These are phyloP conservation scores for Tricholaema leucomelas DNA, from an alignment of 2,113 vertebrate genomes.

Conservation along the genomic window DNA sequence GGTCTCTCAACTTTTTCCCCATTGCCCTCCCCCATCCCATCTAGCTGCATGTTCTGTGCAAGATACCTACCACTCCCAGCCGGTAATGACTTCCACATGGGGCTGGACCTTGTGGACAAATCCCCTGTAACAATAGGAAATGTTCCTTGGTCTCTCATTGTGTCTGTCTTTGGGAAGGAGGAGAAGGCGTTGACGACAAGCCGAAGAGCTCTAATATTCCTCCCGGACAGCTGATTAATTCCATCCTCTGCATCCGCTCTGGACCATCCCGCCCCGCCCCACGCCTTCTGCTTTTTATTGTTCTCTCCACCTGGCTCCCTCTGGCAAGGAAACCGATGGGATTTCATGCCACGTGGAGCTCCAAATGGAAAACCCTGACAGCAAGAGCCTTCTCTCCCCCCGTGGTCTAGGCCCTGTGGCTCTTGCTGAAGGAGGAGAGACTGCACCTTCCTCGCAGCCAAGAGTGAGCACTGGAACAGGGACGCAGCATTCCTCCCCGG, in stretches of 20 bases:
- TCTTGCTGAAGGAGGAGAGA: conserved; percentile 45
- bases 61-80: conserved; percentile 68
- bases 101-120: conserved; percentile 54
- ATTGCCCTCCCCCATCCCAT: conserved; percentile 49
- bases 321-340: conserved; percentile 44
- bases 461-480: neutral
- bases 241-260: conserved; percentile 63
- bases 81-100: conserved; percentile 74
- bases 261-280: conserved; percentile 35
- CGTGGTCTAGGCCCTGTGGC: neutral
- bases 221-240: conserved; percentile 67
- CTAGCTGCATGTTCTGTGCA: conserved; percentile 6
- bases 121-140: conserved; percentile 66
- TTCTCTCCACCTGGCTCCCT: conserved; percentile 64
- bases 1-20: conserved; percentile 17
- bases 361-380: conserved; percentile 37
- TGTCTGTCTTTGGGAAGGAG: conserved; percentile 68
- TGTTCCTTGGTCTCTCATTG: conserved; percentile 65
- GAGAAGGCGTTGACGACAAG: conserved; percentile 69
- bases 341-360: conserved; percentile 41
- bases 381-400: conserved; percentile 18
- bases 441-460: conserved; percentile 52
- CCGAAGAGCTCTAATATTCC: conserved; percentile 60
- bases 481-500: conserved; percentile 23
- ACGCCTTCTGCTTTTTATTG: conserved; percentile 62